Evolutionary conservation across 2,888 invertebrate genomes (phyloP), one percentile per base, ranked within the genome.

Genomic region (Apomyelois bistriatella): DNA sequence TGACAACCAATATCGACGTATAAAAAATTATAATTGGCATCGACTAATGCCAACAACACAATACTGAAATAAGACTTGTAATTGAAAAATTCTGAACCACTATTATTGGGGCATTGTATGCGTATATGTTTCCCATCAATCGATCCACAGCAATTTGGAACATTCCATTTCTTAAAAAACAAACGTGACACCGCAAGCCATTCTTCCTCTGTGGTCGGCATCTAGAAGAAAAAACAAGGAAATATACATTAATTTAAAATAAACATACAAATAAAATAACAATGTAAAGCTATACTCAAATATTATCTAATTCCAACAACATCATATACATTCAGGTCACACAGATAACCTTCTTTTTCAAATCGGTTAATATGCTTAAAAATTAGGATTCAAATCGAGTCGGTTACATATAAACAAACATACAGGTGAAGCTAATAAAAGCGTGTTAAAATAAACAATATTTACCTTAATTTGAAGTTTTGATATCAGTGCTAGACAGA

Each of bases 1-100:
- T 22, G 22, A 22, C 41, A 48, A 48, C 53, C 53, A 17, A 53
- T 48, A 42, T 53, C 53, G 17, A 52, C 52, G 38, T 47, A 47
- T 47, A 52, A 52, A 52, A 52, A 41, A 51, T 32, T 15, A 40
- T 43, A 42, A 40, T 36, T 50, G 10, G 43, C 43, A 28, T 43
- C 22, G 17, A 43, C 43, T 41, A 28, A 10, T 43, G 43, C 42
- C 17, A 50, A 17, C 15, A 40, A 50, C 2, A 50, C 50, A 13
- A 40, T 50, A 15, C 50, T 50, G 41, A 37, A 37, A 41, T 17
- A 50, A 30, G 38, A 37, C 28, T 50, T 50, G 22, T 50, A 50
- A 42, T 50, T 50, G 17, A 42, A 52, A 52, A 46, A 52, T 9
- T 30, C n/a, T n/a, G 48, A 53, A 9, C 48, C 53, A 42, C 48